Conservation (phyloP, 2,888 invertebrate species). For the Lasioglossum vierecki region DNA sequence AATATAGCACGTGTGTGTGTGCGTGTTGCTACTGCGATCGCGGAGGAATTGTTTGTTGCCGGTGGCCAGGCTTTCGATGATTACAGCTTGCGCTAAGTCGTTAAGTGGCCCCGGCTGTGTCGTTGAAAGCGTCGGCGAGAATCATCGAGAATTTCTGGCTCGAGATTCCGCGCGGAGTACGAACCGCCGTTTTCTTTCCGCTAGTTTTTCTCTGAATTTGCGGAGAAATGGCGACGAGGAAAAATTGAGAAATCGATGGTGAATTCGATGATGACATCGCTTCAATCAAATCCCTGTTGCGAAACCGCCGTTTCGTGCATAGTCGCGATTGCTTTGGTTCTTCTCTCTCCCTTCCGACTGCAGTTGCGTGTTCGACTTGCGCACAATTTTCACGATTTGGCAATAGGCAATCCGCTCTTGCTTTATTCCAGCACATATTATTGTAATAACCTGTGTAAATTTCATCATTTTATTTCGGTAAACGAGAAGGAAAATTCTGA, state of each 20-base stretch:
- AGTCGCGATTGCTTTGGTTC: conserved; percentile 30
- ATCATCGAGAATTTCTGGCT: neutral
- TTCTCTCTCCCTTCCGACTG: conserved; percentile 36
- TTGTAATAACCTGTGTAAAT: too few relatives aligned
- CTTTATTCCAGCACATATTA: too few relatives aligned
- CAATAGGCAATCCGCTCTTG: neutral
- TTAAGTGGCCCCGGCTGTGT: neutral
- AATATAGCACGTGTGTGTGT: neutral
- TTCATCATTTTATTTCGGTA: too few relatives aligned
- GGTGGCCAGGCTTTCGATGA: neutral
- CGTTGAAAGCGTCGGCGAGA: neutral
- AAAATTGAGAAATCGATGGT: conserved; percentile 43
- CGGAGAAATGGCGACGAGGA: neutral
- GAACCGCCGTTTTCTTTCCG: neutral
- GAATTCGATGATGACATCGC: conserved; percentile 17
- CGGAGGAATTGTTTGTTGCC: neutral
- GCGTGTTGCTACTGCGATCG: conserved; percentile 5
- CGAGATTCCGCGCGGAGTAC: neutral
- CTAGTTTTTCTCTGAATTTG: neutral
- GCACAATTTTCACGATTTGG: neutral
- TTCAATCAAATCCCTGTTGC: conserved; percentile 18
- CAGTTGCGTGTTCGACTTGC: neutral
- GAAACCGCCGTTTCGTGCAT: conserved; percentile 46
- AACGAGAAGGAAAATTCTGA: neutral
- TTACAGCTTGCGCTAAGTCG: conserved; percentile 3